phyloP scores from a whole-genome alignment of 2,113 vertebrate genomes.

The Oceanodroma tethys region DNA sequence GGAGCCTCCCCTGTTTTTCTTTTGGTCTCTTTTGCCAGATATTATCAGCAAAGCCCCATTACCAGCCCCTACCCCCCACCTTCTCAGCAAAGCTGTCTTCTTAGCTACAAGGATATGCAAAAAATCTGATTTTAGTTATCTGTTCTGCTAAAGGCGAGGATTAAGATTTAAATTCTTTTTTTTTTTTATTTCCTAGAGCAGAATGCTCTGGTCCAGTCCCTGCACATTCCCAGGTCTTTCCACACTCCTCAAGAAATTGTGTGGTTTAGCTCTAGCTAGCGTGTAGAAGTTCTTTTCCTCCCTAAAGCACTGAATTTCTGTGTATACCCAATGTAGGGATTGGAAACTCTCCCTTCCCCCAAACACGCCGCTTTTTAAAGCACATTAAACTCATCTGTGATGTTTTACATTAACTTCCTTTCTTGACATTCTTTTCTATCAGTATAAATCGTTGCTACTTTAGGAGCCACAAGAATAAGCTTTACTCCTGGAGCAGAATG shows the following conservation, averaged over 20 bases:
- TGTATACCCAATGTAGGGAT: accelerated
- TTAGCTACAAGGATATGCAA: not conserved
- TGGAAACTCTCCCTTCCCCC: not conserved
- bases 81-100: not conserved
- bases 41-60: not conserved
- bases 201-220: not conserved
- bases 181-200: not conserved
- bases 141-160: not conserved
- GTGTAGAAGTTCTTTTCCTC: not conserved
- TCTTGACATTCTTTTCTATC: not conserved
- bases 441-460: not conserved
- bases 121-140: conserved; percentile 15
- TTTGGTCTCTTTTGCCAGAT: not conserved
- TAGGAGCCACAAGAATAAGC: not conserved
- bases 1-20: not conserved
- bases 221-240: not conserved
- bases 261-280: not conserved
- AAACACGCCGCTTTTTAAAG: not conserved
- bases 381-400: not conserved
- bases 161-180: not conserved
- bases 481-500: not conserved
- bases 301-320: not conserved
- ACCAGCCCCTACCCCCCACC: not conserved
- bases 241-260: not conserved
- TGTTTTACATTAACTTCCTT: not conserved